Conservation (phyloP, 53 echinoderm and acorn worm genomes). For the Paracentrotus lividus region DNA sequence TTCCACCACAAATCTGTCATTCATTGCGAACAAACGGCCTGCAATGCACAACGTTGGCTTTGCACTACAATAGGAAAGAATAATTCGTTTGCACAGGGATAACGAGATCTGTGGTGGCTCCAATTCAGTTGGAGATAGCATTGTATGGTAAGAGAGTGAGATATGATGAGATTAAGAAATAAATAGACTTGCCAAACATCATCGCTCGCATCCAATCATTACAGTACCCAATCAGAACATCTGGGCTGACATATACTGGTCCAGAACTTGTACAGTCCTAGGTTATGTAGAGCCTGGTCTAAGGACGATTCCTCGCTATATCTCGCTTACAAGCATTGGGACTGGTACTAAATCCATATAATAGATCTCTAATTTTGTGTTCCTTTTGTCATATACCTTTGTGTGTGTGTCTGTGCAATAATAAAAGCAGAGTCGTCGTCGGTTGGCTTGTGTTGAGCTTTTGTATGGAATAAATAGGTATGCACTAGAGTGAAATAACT, state of each 20-base stretch:
- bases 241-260: neutral
- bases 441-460: conserved; percentile 32
- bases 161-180: conserved; percentile 25
- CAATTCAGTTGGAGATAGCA: conserved; percentile 19
- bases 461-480: conserved; percentile 62
- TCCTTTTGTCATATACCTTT: conserved; percentile 39
- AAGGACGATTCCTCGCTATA: neutral
- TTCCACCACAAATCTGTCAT: conserved; percentile 51
- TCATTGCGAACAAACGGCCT: conserved; percentile 43
- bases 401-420: conserved; percentile 28
- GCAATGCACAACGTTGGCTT: conserved; percentile 1
- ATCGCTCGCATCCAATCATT: conserved; percentile 29
- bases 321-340: neutral
- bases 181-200: conserved; percentile 50
- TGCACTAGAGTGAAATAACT: conserved; percentile 55
- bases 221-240: conserved; percentile 9
- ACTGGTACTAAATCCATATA: conserved; percentile 41
- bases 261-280: conserved; percentile 24
- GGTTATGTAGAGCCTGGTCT: neutral
- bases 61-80: conserved; percentile 53
- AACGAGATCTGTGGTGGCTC: conserved; percentile 33
- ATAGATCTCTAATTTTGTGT: conserved; percentile 44
- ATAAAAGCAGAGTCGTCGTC: conserved; percentile 48
- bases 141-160: neutral
- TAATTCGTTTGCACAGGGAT: conserved; percentile 34